Conservation (phyloP, 2,888 invertebrate species). For the Nomada goodeniana region DNA sequence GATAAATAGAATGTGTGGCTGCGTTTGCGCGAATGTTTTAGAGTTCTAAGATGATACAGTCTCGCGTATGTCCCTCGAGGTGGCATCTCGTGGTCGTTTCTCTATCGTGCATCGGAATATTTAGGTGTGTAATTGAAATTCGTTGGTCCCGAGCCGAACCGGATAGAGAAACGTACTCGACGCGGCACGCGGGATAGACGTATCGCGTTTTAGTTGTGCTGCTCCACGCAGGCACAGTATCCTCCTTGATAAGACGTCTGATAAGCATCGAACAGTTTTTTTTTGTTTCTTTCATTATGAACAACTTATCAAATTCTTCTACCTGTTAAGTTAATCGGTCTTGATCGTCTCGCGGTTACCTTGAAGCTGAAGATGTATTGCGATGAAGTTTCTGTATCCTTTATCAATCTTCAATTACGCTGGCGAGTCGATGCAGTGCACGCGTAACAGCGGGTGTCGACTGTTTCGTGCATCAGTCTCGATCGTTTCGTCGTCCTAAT, state of each 20-base stretch:
- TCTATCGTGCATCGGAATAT: not conserved
- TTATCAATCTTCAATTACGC: too few relatives aligned
- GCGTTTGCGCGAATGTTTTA: slow-evolving; percentile 4
- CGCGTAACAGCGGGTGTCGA: not conserved
- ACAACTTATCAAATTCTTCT: not conserved
- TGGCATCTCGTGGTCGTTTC: slow-evolving; percentile 35
- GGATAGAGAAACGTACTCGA: slow-evolving; percentile 9
- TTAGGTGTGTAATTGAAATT: not conserved
- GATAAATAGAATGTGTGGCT: slow-evolving; percentile 12
- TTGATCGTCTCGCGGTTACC: not conserved
- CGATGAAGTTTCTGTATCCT: not conserved
- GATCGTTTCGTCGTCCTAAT: slow-evolving; percentile 68
- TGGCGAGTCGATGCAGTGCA: slow-evolving; percentile 14
- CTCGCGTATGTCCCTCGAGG: slow-evolving; percentile 13
- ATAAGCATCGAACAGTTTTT: slow-evolving; percentile 20
- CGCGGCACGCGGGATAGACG: not conserved
- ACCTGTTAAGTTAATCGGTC: too few relatives aligned
- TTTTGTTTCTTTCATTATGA: not conserved
- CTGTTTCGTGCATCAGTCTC: slow-evolving; percentile 21
- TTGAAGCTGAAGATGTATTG: not conserved
- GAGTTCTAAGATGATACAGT: not conserved
- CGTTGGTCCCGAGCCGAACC: not conserved
- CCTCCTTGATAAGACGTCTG: not conserved
- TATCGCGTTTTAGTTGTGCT: slow-evolving; percentile 23
- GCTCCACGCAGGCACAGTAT: slow-evolving; percentile 36